These are phyloP conservation scores for Eristalinus sepulchralis DNA, from an alignment of 2,888 invertebrate species.

Conservation along the genomic window DNA sequence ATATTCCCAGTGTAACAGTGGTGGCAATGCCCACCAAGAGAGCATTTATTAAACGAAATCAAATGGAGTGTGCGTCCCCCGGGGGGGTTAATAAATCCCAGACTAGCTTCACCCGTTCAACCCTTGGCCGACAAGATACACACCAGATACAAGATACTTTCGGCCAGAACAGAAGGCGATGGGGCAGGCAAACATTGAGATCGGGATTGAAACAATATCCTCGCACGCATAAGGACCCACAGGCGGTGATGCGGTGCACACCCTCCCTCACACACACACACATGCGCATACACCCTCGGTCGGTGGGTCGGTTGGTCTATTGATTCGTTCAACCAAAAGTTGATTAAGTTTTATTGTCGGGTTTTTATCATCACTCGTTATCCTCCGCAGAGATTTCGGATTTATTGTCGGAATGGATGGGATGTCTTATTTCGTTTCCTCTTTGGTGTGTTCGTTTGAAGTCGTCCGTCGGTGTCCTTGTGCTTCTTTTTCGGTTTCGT, in stretches of 20 bases:
- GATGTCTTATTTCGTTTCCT: conserved; percentile 46
- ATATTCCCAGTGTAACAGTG: background rate
- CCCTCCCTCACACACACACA: no score
- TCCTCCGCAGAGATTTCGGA: conserved; percentile 60
- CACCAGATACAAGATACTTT: conserved; percentile 16
- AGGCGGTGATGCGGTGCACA: no score
- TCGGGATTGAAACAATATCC: conserved; percentile 50
- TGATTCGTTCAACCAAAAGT: conserved; percentile 67
- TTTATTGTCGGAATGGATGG: conserved; percentile 57
- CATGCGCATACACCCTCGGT: background rate
- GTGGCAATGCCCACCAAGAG: conserved; percentile 30
- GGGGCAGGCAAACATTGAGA: conserved; percentile 22
- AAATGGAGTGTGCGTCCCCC: conserved; percentile 55
- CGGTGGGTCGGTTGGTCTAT: conserved; percentile 29
- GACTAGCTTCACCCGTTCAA: background rate
- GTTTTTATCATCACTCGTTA: conserved; percentile 68
- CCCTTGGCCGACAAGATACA: background rate
- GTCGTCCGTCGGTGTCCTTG: background rate
- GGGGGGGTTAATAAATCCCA: conserved; percentile 49
- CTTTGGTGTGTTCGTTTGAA: background rate
- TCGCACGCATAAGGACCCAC: conserved; percentile 28
- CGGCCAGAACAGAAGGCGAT: background rate
- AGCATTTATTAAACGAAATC: conserved; percentile 57
- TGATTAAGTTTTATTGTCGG: conserved; percentile 69
- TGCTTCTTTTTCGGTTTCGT: background rate